Conservation (phyloP, 1,140 invertebrate species). For the Pissodes strobi region DNA sequence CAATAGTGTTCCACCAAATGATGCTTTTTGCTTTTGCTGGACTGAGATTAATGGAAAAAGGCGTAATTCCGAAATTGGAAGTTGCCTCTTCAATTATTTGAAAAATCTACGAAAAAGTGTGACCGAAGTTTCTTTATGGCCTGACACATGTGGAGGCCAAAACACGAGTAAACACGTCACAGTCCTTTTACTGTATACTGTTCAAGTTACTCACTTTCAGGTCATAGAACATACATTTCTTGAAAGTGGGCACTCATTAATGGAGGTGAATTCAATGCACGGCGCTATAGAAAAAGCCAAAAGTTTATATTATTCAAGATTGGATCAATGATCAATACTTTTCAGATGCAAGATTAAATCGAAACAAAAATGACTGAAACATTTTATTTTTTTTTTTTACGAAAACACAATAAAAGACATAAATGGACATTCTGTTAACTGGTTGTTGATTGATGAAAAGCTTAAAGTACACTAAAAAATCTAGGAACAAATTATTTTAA, state of each 20-base stretch:
- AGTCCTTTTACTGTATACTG: constrained; percentile 21
- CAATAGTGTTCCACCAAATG: constrained; percentile 3
- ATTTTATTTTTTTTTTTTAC: no score
- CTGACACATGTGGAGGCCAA: constrained; percentile 22
- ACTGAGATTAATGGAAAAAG: constrained; percentile 2
- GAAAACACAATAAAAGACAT: no score
- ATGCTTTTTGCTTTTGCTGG: constrained; percentile 8
- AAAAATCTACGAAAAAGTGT: constrained; percentile 13
- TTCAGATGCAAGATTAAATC: neutral
- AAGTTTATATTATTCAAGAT: constrained; percentile 41
- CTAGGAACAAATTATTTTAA: no score
- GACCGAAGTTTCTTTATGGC: constrained; percentile 7
- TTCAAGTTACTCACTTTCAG: constrained; percentile 16
- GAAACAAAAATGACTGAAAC: constrained; percentile 1
- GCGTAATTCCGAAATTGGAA: constrained; percentile 6
- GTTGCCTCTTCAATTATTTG: constrained; percentile 20
- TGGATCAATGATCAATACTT: constrained; percentile 9
- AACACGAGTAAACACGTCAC: constrained; percentile 26
- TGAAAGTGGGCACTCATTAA: constrained; percentile 52
- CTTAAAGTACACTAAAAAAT: no score
- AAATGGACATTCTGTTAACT: no score
- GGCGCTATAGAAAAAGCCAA: constrained; percentile 39
- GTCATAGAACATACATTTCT: constrained; percentile 50
- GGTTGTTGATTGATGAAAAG: no score
- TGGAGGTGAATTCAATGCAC: constrained; percentile 51